Evolutionary conservation across 2,888 invertebrate genomes (phyloP), one percentile per base, ranked within the genome.

Genomic region (Cheilosia scutellata): DNA sequence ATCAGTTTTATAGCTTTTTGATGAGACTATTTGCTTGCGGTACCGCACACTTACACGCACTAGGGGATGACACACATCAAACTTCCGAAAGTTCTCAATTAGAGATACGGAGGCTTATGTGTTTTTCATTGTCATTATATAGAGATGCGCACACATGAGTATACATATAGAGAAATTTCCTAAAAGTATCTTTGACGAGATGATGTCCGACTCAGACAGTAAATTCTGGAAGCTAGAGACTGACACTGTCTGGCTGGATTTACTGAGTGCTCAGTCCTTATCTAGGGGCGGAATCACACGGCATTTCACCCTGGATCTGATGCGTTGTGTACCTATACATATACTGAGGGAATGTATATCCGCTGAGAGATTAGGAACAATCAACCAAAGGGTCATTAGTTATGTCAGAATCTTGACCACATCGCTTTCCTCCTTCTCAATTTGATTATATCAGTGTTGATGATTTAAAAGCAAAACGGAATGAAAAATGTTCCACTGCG

Each of bases 1-100:
- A 68, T 70, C 66, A 42, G 72, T 79, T 84, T 84, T 84, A 84
- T 84, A 29, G 51, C 66, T 11, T 84, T 79, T 79, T 84, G 79
- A 80, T 84, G 80, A 71, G 84, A 80, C 80, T 80, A 80, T 66
- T 75, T 58, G 27, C 66, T 40, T 37, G 37, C 37, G 37, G 9
- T 9, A 33, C 37, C 37, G 11, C 37, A 37, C 2, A 33, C 7
- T 7, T 6, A 33, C 44, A 20, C 29, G 27, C 55, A 74, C 4
- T 53, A 80, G 63, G 66, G 68, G 80, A 55, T 76, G 84, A 66
- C 84, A 84, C 49, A 75, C 33, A 75, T 75, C 63, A 63, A 63
- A 70, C 78, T 57, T 63, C 70, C 42, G 63, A 79, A 65, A 53
- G 79, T 44, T 53, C 70, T 65, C 70, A 84, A 83, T 84, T 84